Conservation (phyloP, 2,797 vertebrate genomes). For the Microctenopoma lineatum region DNA sequence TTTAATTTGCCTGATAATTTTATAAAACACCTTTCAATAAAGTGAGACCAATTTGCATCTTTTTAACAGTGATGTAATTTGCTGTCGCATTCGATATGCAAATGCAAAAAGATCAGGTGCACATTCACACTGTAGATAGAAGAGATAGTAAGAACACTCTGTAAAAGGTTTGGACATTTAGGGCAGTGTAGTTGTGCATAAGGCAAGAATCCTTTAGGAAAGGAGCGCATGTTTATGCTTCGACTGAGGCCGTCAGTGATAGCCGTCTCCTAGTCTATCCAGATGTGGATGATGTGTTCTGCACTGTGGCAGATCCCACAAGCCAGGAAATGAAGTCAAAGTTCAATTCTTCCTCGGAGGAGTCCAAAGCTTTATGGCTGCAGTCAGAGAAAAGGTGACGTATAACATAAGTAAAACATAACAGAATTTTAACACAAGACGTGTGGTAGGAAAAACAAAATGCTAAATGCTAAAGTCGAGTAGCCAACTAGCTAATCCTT, state of each 20-base stretch:
- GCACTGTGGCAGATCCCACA: conserved; percentile 48
- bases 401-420: conserved; percentile 2
- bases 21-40: conserved; percentile 8
- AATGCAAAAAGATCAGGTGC: conserved; percentile 15
- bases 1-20: conserved; percentile 14
- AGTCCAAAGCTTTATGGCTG: conserved; percentile 80
- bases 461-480: too few relatives aligned
- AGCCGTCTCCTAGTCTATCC: conserved; percentile 22
- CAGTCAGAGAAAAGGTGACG: conserved; percentile 41
- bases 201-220: background rate
- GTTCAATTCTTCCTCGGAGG: conserved; percentile 80
- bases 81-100: conserved; percentile 10
- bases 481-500: conserved; percentile 10
- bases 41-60: conserved; percentile 26
- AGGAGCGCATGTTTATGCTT: conserved; percentile 1
- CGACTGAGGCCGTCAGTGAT: background rate
- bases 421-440: background rate
- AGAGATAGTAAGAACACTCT: background rate
- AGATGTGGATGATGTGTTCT: conserved; percentile 23
- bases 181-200: background rate
- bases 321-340: conserved; percentile 72
- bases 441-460: background rate
- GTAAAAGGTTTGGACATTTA: background rate
- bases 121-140: background rate
- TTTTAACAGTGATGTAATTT: background rate